Percentiles rank a stretch among this genome's conserved stretches.
Conservation (phyloP, 35 echinoderm and acorn worm genomes). For the Amphiura filiformis region DNA sequence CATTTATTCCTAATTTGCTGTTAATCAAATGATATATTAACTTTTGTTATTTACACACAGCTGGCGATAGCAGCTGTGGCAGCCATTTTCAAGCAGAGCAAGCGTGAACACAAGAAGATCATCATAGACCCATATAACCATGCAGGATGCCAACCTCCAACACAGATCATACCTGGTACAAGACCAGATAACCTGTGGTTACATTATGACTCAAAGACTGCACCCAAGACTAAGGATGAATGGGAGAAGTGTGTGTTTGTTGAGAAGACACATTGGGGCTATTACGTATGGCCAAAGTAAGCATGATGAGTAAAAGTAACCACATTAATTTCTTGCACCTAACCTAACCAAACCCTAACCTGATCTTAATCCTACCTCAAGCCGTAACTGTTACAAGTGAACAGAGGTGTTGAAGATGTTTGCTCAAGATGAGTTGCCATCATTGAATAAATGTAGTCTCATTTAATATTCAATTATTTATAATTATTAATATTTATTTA, state of each 20-base stretch:
- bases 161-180: constrained; percentile 46
- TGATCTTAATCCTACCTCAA: too few species aligned
- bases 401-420: too few species aligned
- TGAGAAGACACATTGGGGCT: constrained; percentile 98
- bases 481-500: too few species aligned
- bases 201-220: constrained; percentile 57
- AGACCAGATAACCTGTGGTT: constrained; percentile 85
- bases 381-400: too few species aligned
- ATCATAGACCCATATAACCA: constrained; percentile 63
- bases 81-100: constrained; percentile 78
- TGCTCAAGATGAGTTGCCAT: too few species aligned
- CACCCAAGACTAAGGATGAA: constrained; percentile 64
- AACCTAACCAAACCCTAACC: too few species aligned
- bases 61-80: constrained; percentile 65
- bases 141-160: constrained; percentile 29
- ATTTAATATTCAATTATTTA: too few species aligned
- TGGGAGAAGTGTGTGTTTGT: constrained; percentile 81
- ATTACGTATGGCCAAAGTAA: constrained; percentile 97
- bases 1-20: too few species aligned
- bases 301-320: too few species aligned
- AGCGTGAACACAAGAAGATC: constrained; percentile 75
- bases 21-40: too few species aligned
- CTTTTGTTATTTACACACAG: constrained; percentile 38
- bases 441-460: too few species aligned
- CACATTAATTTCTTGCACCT: too few species aligned